These are phyloP conservation scores for Nasonia giraulti DNA, from an alignment of 1,140 invertebrate genomes.

Conservation along the genomic window DNA sequence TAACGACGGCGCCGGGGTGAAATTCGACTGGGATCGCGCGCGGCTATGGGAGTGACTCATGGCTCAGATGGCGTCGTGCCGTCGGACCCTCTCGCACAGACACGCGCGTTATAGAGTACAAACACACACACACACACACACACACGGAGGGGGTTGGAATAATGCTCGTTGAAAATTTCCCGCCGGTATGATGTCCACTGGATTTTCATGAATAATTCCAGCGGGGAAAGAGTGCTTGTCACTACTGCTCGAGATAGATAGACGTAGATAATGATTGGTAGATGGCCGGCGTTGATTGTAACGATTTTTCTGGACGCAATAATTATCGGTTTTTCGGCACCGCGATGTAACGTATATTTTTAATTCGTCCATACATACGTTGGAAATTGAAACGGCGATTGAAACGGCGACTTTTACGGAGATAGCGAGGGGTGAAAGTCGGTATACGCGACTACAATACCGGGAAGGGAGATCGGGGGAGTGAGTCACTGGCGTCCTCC, in stretches of 20 bases:
- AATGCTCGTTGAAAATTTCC: neutral
- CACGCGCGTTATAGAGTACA: too few relatives aligned
- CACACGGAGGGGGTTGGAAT: neutral
- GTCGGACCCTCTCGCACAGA: neutral
- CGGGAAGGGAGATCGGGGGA: neutral
- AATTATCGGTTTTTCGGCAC: too few relatives aligned
- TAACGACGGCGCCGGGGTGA: slow-evolving; percentile 6
- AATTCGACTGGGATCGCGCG: neutral
- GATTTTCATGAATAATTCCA: neutral
- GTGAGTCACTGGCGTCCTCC: slow-evolving; percentile 17
- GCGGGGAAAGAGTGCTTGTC: neutral
- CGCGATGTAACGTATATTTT: too few relatives aligned
- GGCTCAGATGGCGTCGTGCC: slow-evolving; percentile 3
- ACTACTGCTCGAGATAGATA: neutral
- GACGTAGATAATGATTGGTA: neutral
- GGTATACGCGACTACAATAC: neutral
- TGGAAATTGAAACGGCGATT: too few relatives aligned
- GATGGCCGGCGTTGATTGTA: neutral
- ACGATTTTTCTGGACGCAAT: too few relatives aligned
- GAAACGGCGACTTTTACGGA: too few relatives aligned
- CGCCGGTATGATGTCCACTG: neutral
- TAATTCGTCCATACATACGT: too few relatives aligned
- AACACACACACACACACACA: too few relatives aligned
- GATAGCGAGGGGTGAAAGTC: too few relatives aligned
- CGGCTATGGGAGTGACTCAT: slow-evolving; percentile 30